Evolutionary conservation across 2,797 vertebrate species (phyloP).

Genomic region (Ciconia nigra): DNA sequence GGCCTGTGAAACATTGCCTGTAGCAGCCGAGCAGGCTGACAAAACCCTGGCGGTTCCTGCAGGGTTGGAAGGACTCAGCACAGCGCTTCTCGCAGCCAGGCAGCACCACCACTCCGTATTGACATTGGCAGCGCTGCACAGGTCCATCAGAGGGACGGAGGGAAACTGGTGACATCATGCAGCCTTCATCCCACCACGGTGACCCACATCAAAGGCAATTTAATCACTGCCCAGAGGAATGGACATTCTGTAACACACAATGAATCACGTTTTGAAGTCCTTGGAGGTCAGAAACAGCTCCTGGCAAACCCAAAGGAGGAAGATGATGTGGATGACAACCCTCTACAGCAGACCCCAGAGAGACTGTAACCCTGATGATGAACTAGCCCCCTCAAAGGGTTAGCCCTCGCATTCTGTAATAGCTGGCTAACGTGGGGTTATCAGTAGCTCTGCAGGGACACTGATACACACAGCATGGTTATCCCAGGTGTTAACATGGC

Average conservation of each 20-base stretch:
- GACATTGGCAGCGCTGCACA: slow-evolving; percentile 41
- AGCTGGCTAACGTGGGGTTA: not conserved
- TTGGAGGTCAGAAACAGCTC: slow-evolving; percentile 18
- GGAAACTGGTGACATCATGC: slow-evolving; percentile 54
- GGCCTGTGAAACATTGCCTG: not conserved
- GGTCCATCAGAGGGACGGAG: not conserved
- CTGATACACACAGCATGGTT: not conserved
- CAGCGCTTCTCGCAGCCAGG: not conserved
- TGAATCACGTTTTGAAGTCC: slow-evolving; percentile 58
- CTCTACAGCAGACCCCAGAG: slow-evolving; percentile 13
- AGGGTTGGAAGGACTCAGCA: slow-evolving; percentile 20
- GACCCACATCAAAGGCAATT: slow-evolving; percentile 60
- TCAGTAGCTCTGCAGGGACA: not conserved
- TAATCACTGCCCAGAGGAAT: slow-evolving; percentile 47
- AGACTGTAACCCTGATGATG: not conserved
- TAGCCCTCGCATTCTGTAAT: not conserved
- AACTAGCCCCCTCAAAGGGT: not conserved
- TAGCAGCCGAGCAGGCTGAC: not conserved
- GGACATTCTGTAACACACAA: slow-evolving; percentile 43
- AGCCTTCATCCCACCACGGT: slow-evolving; percentile 27
- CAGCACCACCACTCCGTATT: slow-evolving; percentile 7
- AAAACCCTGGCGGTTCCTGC: not conserved
- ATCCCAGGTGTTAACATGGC: not conserved
- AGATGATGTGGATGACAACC: slow-evolving; percentile 8
- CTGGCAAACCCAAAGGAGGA: slow-evolving; percentile 39